Evolutionary conservation across 1,140 invertebrate genomes (phyloP), one percentile per base, ranked within the genome.

Genomic region (Saccostrea echinata): DNA sequence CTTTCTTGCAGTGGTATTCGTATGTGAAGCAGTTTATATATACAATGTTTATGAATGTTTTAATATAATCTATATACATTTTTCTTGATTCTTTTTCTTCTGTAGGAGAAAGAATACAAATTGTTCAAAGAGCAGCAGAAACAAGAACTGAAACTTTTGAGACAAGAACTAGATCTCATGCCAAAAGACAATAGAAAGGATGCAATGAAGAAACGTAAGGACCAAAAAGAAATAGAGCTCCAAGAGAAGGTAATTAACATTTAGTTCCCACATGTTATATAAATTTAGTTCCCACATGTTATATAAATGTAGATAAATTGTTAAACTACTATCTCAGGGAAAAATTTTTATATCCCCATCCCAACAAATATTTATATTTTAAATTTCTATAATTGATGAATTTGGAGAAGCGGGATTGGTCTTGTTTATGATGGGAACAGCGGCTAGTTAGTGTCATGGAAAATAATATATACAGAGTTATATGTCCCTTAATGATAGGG

Each of bases 91-190:
- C 6, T 80, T 86, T 33, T 35, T 0, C 16, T 87, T 51, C 89
- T 91, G 43, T 88, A 96, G 96, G 98, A 99, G 92, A 96, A 97
- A 35, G 98, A 99, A 92, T 95, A 99, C 85, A 97, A 98, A 92
- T 96, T 97, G 91, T 99, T 99, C 95, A 96, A 98, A 9, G 98
- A 99, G 92, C 97, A 97, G 55, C 96, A 99, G 81, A 99, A 99
- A 93, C 98, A 98, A 94, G 98, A 99, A 94, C 95, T 98, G 90
- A 96, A 98, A 88, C 95, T 99, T 86, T 95, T 99, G 21, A 99
- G 99, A 93, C 98, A 99, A 94, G 98, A 99, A 94, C 96, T 99
- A 80, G 98, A 99, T 91, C 95, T 98, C 81, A 96, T 99, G 94
- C 97, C 98, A 52, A 99, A 99, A 95, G 98, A 99, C 90, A 97